Evolutionary conservation across 2,113 vertebrate species (phyloP).

Genomic region (Hiodon alosoides): DNA sequence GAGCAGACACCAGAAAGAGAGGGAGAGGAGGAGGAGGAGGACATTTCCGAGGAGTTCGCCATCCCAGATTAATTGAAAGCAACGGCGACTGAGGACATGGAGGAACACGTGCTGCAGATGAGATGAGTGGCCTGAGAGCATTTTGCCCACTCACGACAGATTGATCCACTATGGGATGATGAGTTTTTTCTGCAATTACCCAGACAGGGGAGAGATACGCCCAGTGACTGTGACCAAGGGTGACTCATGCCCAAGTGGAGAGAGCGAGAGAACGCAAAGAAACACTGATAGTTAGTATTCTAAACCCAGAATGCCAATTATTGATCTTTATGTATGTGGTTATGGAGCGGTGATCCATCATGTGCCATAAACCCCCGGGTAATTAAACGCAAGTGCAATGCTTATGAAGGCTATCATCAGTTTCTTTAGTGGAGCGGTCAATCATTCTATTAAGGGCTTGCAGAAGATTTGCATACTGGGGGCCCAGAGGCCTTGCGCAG

Average conservation of each 20-base stretch:
- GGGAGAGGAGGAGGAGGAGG: not conserved
- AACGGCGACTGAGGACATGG: slow-evolving; percentile 26
- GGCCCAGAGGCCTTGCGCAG: slow-evolving; percentile 52
- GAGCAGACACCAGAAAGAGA: not conserved
- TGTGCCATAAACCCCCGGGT: slow-evolving; percentile 56
- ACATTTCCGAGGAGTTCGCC: not conserved
- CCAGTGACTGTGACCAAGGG: slow-evolving; percentile 18
- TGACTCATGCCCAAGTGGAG: too few species aligned
- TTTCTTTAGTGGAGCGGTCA: slow-evolving; percentile 55
- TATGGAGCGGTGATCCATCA: slow-evolving; percentile 53
- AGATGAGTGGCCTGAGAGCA: slow-evolving; percentile 4
- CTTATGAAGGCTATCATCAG: slow-evolving; percentile 59
- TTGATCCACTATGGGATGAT: slow-evolving; percentile 26
- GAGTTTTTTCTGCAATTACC: slow-evolving; percentile 28
- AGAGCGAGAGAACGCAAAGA: not conserved
- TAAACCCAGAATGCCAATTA: slow-evolving; percentile 54
- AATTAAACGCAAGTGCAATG: slow-evolving; percentile 58
- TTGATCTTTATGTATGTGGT: slow-evolving; percentile 55
- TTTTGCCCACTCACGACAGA: slow-evolving; percentile 9
- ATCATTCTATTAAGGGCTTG: slow-evolving; percentile 58
- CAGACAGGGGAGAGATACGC: slow-evolving; percentile 27
- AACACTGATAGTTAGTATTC: slow-evolving; percentile 45
- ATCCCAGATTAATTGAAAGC: slow-evolving; percentile 12
- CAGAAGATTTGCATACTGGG: slow-evolving; percentile 51
- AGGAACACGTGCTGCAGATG: slow-evolving; percentile 10